Conservation (phyloP, 2,797 vertebrate genomes). For the Mycteria americana region DNA sequence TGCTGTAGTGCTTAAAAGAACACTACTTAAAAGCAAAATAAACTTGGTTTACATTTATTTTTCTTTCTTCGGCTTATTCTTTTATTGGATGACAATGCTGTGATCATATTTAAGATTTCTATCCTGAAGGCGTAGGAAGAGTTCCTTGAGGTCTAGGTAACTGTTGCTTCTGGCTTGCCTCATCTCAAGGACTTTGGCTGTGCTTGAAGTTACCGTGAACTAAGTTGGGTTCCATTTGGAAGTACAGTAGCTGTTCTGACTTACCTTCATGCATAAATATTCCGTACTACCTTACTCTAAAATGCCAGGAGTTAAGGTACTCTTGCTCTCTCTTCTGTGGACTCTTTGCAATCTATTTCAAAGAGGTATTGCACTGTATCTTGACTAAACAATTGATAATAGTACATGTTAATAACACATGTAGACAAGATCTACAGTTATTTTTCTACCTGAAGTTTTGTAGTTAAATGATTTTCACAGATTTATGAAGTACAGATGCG, state of each 20-base stretch:
- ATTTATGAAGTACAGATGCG: neutral
- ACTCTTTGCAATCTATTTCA: slow-evolving; percentile 14
- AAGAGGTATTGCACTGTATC: slow-evolving; percentile 42
- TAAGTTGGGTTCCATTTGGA: slow-evolving; percentile 27
- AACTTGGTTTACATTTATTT: slow-evolving; percentile 97
- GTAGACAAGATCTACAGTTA: slow-evolving; percentile 36
- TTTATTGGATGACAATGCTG: slow-evolving; percentile 71
- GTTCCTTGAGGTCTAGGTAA: slow-evolving; percentile 26
- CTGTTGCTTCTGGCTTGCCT: slow-evolving; percentile 17
- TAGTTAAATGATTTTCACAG: slow-evolving; percentile 42
- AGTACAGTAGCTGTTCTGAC: slow-evolving; percentile 33
- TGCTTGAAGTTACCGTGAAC: neutral
- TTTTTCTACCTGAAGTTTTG: slow-evolving; percentile 59
- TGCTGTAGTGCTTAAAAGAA: slow-evolving; percentile 95
- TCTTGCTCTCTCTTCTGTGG: neutral
- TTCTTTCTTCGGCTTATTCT: slow-evolving; percentile 70
- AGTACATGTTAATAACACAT: neutral
- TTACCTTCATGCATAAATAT: slow-evolving; percentile 8
- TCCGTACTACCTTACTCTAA: neutral
- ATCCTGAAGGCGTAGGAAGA: neutral
- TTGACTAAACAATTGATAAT: slow-evolving; percentile 10
- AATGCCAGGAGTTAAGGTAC: slow-evolving; percentile 4
- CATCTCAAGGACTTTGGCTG: slow-evolving; percentile 19
- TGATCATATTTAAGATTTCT: slow-evolving; percentile 29
- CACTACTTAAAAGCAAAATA: slow-evolving; percentile 95